Conservation (phyloP, 2,113 vertebrate species). For the Sceloporus undulatus region DNA sequence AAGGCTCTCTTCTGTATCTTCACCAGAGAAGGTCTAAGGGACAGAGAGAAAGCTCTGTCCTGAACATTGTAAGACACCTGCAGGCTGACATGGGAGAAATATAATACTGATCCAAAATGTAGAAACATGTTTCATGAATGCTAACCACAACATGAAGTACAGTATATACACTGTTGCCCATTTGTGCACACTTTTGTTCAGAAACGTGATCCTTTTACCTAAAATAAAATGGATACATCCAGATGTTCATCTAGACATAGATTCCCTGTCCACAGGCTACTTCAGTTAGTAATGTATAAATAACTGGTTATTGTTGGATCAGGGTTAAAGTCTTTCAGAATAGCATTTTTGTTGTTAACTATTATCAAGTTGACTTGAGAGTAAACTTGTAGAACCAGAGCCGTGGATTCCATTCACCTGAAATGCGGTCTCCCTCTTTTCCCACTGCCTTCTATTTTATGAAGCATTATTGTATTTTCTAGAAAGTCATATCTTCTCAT, state of each 20-base stretch:
- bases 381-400: no score
- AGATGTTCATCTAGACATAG: neutral
- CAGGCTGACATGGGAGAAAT: neutral
- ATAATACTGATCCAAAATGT: neutral
- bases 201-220: neutral
- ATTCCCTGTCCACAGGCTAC: neutral
- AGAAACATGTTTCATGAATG: slow-evolving; percentile 6
- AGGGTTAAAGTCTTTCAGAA: neutral
- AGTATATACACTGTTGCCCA: no score
- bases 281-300: neutral
- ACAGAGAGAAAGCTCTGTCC: no score
- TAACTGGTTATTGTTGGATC: neutral
- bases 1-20: no score
- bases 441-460: no score
- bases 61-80: no score
- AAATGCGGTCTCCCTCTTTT: no score
- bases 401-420: no score
- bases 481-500: no score
- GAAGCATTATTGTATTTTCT: no score
- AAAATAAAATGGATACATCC: neutral
- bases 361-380: no score
- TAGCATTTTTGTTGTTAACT: neutral
- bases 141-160: neutral
- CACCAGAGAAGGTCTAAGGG: no score
- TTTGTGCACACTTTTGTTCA: neutral